Conservation (phyloP, 2,888 invertebrate genomes). For the Smittia aterrima region DNA sequence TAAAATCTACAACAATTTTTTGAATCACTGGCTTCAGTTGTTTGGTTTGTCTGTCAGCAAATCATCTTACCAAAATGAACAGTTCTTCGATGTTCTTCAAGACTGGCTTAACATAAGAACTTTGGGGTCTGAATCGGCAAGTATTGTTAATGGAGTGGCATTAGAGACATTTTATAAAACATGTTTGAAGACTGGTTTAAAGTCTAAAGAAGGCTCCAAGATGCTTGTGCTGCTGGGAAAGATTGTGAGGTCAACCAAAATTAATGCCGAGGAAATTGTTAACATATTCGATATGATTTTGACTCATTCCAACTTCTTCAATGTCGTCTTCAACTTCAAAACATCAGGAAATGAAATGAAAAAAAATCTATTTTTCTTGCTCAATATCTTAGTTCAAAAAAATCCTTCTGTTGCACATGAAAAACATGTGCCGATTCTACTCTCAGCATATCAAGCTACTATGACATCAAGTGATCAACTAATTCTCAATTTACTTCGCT, state of each 20-base stretch:
- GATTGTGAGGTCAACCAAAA: conserved; percentile 58
- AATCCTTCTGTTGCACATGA: conserved; percentile 64
- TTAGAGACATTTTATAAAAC: conserved; percentile 65
- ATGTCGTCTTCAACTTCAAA: conserved; percentile 61
- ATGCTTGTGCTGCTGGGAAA: conserved; percentile 59
- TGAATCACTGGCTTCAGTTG: conserved; percentile 58
- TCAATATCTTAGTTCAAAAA: conserved; percentile 62
- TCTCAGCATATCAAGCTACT: conserved; percentile 77
- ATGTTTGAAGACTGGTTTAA: conserved; percentile 66
- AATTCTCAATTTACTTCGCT: conserved; percentile 64
- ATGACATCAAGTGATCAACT: conserved; percentile 67
- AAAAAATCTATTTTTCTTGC: conserved; percentile 64
- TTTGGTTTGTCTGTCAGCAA: conserved; percentile 49
- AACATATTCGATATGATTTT: conserved; percentile 71
- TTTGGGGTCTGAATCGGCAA: conserved; percentile 45
- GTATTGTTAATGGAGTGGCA: conserved; percentile 53
- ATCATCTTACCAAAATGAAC: not conserved
- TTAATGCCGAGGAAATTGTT: conserved; percentile 55
- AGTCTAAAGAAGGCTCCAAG: conserved; percentile 55
- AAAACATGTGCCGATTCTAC: conserved; percentile 70
- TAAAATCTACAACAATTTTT: conserved; percentile 57
- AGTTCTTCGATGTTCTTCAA: not conserved
- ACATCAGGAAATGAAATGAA: conserved; percentile 56
- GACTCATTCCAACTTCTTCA: conserved; percentile 74
- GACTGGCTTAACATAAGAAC: not conserved